Base-by-base conservation (phyloP, 23 tunicate genomes). In the Aplidium turbinatum region DNA sequence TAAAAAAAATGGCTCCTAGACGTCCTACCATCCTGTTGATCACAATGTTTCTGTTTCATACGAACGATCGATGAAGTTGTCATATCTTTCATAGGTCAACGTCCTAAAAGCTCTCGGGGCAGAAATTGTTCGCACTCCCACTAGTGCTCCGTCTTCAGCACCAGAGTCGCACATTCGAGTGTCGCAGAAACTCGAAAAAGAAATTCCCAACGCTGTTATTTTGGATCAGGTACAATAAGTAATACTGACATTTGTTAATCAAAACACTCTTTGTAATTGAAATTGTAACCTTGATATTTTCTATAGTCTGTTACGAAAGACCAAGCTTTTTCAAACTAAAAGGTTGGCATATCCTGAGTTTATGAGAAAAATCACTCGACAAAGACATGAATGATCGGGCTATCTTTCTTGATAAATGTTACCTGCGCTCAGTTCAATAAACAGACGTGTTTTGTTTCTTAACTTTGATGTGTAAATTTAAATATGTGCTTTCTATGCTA, bases 111-210 rank as follows among this genome's bases (percentile, higher is more conserved):
- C 82, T 2, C 83, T 91, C 1, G 97, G 97, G 32, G 97, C 97
- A n/a, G 97, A 91, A 35, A 91, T 91, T 52, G 81, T 91, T 1
- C 78, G 97, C 36, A 91, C 97, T 22, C 92, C 92, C 3, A 91
- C 97, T 7, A 58, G 79, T 31, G 97, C 97, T 4, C 32, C 77
- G 9, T 91, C 85, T 73, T 91, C 85, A 13, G 76, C 54, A 47
- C 87, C 87, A 0, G 92, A 78, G 33, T 91, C 97, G 22, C 97
- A 91, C 35, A 85, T 91, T 47, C 71, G 92, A 65, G 90, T 91
- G 16, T 91, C 97, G 0, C 85, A 81, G 60, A 85, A 86, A 29
- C 60, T 91, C 20, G 75, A 91, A 65, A 77, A 76, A 34, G 96
- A 81, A 47, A 75, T 87, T 4, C 72, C 80, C 9, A 70, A 76